phyloP scores from a whole-genome alignment of 1,140 invertebrate species.

The Nephila pilipes region DNA sequence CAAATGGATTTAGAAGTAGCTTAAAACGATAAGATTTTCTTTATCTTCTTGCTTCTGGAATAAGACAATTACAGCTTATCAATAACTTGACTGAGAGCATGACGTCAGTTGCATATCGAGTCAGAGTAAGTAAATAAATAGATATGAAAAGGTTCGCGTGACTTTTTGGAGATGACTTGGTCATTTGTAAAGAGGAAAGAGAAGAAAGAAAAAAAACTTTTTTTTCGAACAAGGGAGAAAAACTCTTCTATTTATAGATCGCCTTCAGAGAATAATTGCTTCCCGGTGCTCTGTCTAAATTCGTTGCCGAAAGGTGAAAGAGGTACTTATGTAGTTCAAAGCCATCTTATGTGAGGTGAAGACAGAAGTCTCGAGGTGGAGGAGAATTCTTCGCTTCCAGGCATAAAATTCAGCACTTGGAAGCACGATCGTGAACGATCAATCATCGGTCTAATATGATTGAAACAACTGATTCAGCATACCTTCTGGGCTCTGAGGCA shows the following conservation, averaged over 20 bases:
- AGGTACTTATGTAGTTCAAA: conserved; percentile 36
- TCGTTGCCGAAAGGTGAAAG: conserved; percentile 25
- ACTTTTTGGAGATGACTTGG: conserved; percentile 33
- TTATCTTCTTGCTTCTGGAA: conserved; percentile 39
- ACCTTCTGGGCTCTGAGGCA: not conserved
- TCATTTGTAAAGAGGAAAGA: not conserved
- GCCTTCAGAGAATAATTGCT: conserved; percentile 50
- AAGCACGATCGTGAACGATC: conserved; percentile 30
- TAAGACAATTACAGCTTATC: conserved; percentile 49
- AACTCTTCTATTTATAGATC: conserved; percentile 54
- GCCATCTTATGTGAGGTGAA: not conserved
- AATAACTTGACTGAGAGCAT: not conserved
- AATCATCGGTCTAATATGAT: conserved; percentile 30
- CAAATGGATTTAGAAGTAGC: conserved; percentile 22
- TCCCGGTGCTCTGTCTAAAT: conserved; percentile 16
- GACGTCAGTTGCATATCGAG: conserved; percentile 28
- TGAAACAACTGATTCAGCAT: conserved; percentile 37
- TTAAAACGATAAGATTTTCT: conserved; percentile 4
- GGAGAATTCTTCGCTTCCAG: conserved; percentile 13
- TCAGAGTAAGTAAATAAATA: conserved; percentile 45
- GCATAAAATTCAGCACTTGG: conserved; percentile 30
- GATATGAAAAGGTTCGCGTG: conserved; percentile 55
- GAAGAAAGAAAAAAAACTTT: not conserved
- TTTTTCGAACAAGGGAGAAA: not conserved
- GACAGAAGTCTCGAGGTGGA: conserved; percentile 29